A percentile compares a stretch with the other conserved stretches of the same genome.
phyloP scores from a whole-genome alignment of 37 sponge, comb jelly and placozoan genomes.

The Eunapius fragilis region DNA sequence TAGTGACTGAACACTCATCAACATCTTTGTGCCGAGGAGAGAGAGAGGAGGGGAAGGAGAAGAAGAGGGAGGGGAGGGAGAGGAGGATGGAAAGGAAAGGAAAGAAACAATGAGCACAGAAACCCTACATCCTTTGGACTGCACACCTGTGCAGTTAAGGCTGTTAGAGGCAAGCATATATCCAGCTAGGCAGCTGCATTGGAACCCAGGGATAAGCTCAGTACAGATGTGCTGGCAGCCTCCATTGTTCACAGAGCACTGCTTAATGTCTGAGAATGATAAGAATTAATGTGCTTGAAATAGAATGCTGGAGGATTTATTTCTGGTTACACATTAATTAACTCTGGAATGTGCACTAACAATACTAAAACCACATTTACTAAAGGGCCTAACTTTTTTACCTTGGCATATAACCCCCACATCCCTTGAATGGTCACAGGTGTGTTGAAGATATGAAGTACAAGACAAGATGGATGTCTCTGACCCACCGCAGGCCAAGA shows the following conservation, averaged over 20 bases:
- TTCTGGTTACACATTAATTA: no score
- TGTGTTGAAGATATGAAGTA: not conserved
- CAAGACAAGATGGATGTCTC: not conserved
- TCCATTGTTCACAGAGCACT: conserved; percentile 43
- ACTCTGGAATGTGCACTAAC: no score
- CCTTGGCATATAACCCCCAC: not conserved
- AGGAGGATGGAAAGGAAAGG: not conserved
- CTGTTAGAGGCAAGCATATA: conserved; percentile 19
- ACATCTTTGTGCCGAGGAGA: not conserved
- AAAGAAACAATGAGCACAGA: not conserved
- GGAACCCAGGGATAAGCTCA: conserved; percentile 22
- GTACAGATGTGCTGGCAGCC: conserved; percentile 49
- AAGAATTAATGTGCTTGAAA: no score
- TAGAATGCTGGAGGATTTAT: no score
- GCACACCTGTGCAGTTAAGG: conserved; percentile 31
- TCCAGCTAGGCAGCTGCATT: conserved; percentile 29
- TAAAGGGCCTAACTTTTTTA: no score
- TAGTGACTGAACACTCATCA: not conserved
- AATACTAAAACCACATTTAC: no score
- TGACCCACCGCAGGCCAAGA: conserved; percentile 1
- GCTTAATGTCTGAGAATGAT: conserved; percentile 36
- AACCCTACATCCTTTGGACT: not conserved
- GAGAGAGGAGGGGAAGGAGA: not conserved
- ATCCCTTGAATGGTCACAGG: conserved; percentile 1
- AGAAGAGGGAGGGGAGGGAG: not conserved